Conservation (phyloP, 2,888 invertebrate species). For the Zygaena filipendulae region DNA sequence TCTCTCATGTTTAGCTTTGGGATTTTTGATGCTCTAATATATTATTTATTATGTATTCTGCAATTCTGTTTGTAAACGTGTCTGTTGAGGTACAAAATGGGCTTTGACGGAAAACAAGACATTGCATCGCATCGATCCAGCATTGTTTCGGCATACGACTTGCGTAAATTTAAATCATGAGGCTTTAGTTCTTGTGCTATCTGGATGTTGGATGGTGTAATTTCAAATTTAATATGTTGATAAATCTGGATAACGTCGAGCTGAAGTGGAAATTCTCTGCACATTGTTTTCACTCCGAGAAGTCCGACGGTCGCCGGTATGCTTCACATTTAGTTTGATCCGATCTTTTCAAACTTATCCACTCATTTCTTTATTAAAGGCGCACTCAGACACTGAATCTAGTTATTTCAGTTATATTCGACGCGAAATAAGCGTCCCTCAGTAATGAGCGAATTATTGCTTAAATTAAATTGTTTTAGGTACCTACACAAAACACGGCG, state of each 20-base stretch:
- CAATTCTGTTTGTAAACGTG: conserved; percentile 11
- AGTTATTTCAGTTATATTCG: conserved; percentile 4
- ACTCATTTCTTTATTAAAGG: conserved; percentile 5
- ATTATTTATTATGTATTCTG: conserved; percentile 2
- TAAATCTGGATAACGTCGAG: too few species aligned
- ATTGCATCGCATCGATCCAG: conserved; percentile 13
- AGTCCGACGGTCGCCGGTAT: conserved; percentile 17
- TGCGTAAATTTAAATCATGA: too few species aligned
- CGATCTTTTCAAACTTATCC: conserved; percentile 16
- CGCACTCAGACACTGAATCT: conserved; percentile 7
- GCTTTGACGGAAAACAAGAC: conserved; percentile 11
- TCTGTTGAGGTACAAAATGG: conserved; percentile 12
- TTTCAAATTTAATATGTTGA: conserved; percentile 9
- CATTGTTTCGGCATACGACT: conserved; percentile 15
- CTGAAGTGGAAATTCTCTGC: conserved; percentile 1
- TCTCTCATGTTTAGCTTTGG: conserved; percentile 13
- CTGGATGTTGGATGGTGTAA: conserved; percentile 12
- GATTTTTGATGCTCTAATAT: conserved; percentile 13
- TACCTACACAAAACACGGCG: conserved; percentile 17
- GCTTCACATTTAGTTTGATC: conserved; percentile 15
- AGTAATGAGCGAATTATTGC: conserved; percentile 15
- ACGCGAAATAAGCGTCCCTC: conserved; percentile 8
- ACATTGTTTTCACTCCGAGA: conserved; percentile 8
- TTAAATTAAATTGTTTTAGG: conserved; percentile 18
- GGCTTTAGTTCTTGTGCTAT: conserved; percentile 11